Evolutionary conservation across 2,888 invertebrate genomes (phyloP).

Genomic region (Gymnosoma rotundatum): DNA sequence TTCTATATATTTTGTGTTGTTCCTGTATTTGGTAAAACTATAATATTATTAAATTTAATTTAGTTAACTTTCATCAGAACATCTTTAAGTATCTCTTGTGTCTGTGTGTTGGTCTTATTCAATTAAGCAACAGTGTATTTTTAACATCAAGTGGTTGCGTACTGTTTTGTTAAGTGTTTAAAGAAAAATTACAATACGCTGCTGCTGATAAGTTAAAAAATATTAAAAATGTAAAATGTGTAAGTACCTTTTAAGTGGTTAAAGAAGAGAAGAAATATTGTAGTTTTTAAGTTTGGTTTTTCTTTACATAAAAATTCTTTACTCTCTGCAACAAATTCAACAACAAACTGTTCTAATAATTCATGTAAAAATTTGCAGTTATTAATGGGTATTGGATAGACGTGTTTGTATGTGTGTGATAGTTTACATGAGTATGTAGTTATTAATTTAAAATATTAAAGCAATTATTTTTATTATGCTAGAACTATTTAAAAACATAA

Average conservation of each 20-base stretch:
- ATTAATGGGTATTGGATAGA: no score
- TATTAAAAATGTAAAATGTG: constrained; percentile 56
- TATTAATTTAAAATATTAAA: constrained; percentile 16
- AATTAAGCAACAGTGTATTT: background rate
- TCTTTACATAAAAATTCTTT: constrained; percentile 16
- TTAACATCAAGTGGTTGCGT: background rate
- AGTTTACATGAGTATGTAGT: background rate
- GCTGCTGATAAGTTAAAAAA: constrained; percentile 57
- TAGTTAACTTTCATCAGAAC: no score
- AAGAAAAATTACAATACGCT: constrained; percentile 59
- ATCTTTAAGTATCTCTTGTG: no score
- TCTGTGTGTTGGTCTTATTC: background rate
- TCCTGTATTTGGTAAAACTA: no score
- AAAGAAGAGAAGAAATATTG: constrained; percentile 34
- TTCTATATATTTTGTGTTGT: no score
- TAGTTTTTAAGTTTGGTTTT: constrained; percentile 39
- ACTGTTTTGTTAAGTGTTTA: constrained; percentile 32
- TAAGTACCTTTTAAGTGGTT: constrained; percentile 59
- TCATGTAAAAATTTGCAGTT: background rate
- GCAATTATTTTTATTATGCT: background rate
- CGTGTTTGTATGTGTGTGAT: no score
- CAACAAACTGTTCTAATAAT: constrained; percentile 3
- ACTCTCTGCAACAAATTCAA: background rate
- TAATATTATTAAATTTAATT: no score
- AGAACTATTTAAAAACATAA: background rate